Percentiles rank a stretch among this genome's conserved stretches.
These are phyloP conservation scores for Sula dactylatra DNA, from an alignment of 2,113 vertebrate genomes.

Conservation along the genomic window DNA sequence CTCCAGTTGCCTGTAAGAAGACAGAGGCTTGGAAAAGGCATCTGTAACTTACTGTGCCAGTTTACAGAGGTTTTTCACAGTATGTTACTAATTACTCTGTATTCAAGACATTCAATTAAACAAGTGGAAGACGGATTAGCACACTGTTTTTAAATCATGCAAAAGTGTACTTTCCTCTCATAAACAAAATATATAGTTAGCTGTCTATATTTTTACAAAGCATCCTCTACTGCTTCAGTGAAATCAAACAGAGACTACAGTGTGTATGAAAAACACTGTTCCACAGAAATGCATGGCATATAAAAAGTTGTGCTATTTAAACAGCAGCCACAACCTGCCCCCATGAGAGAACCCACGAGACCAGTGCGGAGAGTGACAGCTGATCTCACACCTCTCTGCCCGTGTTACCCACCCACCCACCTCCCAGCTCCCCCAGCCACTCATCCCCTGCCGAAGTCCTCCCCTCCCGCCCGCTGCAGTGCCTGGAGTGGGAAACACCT, in stretches of 20 bases:
- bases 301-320: not conserved
- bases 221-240: not conserved
- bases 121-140: not conserved
- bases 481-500: not conserved
- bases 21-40: not conserved
- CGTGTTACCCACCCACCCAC: not conserved
- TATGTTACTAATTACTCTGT: not conserved
- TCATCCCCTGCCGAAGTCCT: not conserved
- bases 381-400: not conserved
- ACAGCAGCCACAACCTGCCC: not conserved
- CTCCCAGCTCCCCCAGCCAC: not conserved
- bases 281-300: not conserved
- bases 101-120: not conserved
- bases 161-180: not conserved
- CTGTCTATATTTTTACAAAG: not conserved
- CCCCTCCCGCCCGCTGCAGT: accelerated
- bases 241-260: not conserved
- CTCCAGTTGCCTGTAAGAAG: not conserved
- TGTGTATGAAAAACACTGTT: not conserved
- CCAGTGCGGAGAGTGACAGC: accelerated
- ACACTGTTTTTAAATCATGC: not conserved
- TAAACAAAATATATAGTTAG: not conserved
- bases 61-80: not conserved
- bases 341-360: not conserved
- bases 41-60: not conserved